Base-by-base conservation (phyloP, 2,888 invertebrate genomes). In the Pachymerium ferrugineum region DNA sequence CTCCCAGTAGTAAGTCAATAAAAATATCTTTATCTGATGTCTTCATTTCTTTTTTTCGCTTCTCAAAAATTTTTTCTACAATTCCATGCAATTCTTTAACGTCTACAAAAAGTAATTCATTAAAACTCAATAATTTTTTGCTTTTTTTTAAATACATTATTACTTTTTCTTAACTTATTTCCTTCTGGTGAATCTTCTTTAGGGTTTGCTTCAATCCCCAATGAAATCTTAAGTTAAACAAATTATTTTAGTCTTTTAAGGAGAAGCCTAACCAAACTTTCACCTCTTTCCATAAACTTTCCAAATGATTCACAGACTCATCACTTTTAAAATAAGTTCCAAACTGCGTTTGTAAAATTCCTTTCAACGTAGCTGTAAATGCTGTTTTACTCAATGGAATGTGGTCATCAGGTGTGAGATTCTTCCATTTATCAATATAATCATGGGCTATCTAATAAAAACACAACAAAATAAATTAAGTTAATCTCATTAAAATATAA, bases 381-480 rank as follows among this genome's bases (percentile, higher is more conserved):
- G 28, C 28, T 25, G 73, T 73, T 35, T 73, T 62, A 54, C 8
- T 30, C n/a, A 73, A 22, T n/a, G 73, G 62, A 25, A 73, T 54
- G 28, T 73, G 73, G 22, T 73, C 73, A 35, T 67, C 67, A 6
- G 29, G 22, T 6, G 30, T 31, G 22, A 16, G 31, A 30, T 22
- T 19, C 19, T 67, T 28, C 73, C 73, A 73, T 16, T 67, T 73
- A 16, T 1, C 19, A 3, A 31, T 14, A 30, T 38, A 73, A 16
- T 72, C 47, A 10, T 28, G 31, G 3, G 72, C 72, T 14, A 72
- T 33, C 72, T 72, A 22, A 2, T 16, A 22, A 8, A 28, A 3
- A 67, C 12, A 67, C 1, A 19, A 19, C 22, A 5, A n/a, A 4
- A 16, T 67, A 12, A 14, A 16, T 16, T 38, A 14, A 8, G 14